Evolutionary conservation across 1,140 invertebrate genomes (phyloP).

Genomic region (Danaus plexippus): DNA sequence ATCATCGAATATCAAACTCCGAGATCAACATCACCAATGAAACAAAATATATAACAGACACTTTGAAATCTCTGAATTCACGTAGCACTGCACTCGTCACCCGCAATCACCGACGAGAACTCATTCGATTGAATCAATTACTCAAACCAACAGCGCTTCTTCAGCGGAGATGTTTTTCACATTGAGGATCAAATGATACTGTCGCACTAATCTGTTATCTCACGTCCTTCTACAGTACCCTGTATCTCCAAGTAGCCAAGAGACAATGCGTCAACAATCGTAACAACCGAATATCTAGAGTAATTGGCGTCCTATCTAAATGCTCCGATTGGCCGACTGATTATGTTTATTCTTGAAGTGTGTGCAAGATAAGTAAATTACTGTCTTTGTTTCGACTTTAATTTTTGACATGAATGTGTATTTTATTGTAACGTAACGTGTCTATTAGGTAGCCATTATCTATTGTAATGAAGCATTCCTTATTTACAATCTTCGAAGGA

Average conservation of each 20-base stretch:
- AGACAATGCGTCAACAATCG: conserved; percentile 40
- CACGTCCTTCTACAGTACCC: conserved; percentile 36
- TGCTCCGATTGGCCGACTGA: conserved; percentile 51
- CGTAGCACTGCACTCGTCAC: conserved; percentile 21
- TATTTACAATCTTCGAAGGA: too few relatives aligned
- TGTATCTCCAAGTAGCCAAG: conserved; percentile 27
- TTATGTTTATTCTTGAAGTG: conserved; percentile 51
- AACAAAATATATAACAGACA: conserved; percentile 20
- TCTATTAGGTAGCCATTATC: too few relatives aligned
- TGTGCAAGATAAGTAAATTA: conserved; percentile 39
- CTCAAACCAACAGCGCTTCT: conserved; percentile 23
- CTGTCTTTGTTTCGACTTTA: conserved; percentile 44
- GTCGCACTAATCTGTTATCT: conserved; percentile 61
- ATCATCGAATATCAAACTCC: conserved; percentile 28
- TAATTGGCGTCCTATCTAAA: conserved; percentile 54
- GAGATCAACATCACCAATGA: conserved; percentile 26
- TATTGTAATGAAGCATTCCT: too few relatives aligned
- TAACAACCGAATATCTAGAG: conserved; percentile 43
- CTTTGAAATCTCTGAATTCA: conserved; percentile 14
- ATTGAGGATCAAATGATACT: conserved; percentile 56
- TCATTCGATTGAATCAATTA: conserved; percentile 66
- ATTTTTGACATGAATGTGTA: too few relatives aligned
- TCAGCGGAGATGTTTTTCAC: conserved; percentile 36
- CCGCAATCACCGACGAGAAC: conserved; percentile 51
- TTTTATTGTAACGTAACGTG: too few relatives aligned